Base-by-base conservation (phyloP, 2,113 vertebrate species). In the Pheucticus melanocephalus region DNA sequence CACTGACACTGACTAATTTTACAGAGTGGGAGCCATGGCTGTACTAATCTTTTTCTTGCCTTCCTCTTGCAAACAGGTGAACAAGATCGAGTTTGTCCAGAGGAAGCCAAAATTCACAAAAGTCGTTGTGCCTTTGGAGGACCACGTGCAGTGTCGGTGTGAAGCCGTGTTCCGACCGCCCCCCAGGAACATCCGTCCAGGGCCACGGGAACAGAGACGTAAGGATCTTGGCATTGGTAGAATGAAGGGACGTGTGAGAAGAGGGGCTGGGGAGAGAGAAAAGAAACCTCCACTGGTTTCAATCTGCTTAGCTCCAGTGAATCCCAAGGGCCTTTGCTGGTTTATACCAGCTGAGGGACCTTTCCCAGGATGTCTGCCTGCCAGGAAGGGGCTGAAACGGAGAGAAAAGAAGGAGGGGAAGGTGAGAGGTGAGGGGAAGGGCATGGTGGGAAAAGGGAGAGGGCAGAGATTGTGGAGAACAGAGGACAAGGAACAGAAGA, bases 61-160 rank as follows among this genome's bases (percentile, higher is more conserved):
- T 76, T 89, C 59, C 47, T 82, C 63, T 73, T 84, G 50, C 82
- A 51, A 73, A 87, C 86, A 99, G 99, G 99, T 99, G 93, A 98
- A 97, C 37, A 99, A 99, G 97, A 99, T 99, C 1, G 98, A 98
- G 95, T 98, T 98, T 45, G 95, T 98, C 20, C 98, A 98, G 95
- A 97, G 47, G 96, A 98, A 97, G 88, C 84, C 98, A 20, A 92
- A 87, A 81, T 98, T 98, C n/a, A 98, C 98, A 73, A 98, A 98
- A 93, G 99, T 98, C 16, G 53, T 98, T 10, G 98, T 99, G 96
- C 98, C 99, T 27, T 98, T 99, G 95, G 98, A 99, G 82, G 99
- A 99, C 96, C 99, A 99, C 1, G 92, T 99, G 87, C 98, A 97
- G 22, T 99, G 99, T 94, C 98, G 97, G 87, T 99, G 99, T 90